Evolutionary conservation across 2,888 invertebrate genomes (phyloP), one percentile per base, ranked within the genome.

Genomic region (Magallana nippona): DNA sequence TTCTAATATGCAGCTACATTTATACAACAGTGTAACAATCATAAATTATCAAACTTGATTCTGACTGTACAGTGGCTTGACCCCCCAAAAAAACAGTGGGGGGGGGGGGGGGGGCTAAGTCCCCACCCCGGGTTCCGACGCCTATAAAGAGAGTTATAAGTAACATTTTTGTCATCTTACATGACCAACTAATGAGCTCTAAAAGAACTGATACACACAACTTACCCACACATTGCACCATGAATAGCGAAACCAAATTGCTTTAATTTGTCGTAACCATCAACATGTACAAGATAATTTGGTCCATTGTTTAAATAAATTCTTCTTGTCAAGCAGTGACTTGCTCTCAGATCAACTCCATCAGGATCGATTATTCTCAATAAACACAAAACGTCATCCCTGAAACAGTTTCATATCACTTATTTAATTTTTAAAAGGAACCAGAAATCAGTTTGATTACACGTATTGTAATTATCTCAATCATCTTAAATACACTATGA

Each of bases 171-270:
- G 8, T 44, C 44, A 44, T 44, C 44, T 44, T 44, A 60, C 2
- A 19, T 17, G 17, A 17, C n/a, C n/a, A 17, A 60, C n/a, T 15
- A 60, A 60, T 15, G 60, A 60, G 19, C 60, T 19, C 60, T 60
- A n/a, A n/a, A 60, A 60, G 19, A 60, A 60, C 60, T 60, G 44
- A 62, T 81, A 56, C 56, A 55, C n/a, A 44, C n/a, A 55, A 79
- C 79, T 55, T 79, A 79, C 79, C 79, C 79, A 79, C 79, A 79
- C 56, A 79, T 79, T 17, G 79, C 79, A 13, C 79, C 79, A 55
- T 55, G 56, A n/a, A 79, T 79, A 79, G 79, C 79, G 22, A 79
- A 79, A 15, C 79, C 79, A 55, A 79, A 79, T 55, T 13, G 79
- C 56, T 79, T 79, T 17, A 79, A 56, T 44, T 79, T 79, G 56